These are phyloP conservation scores for Ectropis grisescens DNA, from an alignment of 1,140 invertebrate species.

Conservation along the genomic window DNA sequence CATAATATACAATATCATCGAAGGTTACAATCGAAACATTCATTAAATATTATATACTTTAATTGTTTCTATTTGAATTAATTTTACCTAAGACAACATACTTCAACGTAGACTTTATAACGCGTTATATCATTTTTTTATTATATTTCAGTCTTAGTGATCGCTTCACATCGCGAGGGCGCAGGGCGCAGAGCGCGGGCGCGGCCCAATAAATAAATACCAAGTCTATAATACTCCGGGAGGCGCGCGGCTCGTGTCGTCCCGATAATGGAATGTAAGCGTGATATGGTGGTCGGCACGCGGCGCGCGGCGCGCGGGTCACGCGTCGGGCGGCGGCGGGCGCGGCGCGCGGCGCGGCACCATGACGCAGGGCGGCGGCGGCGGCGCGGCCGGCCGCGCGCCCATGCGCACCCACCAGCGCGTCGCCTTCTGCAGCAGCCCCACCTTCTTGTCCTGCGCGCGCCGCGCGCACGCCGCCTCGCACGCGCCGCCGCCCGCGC, in stretches of 20 bases:
- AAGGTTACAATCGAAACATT: constrained; percentile 60
- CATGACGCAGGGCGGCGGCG: constrained; percentile 56
- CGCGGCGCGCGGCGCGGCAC: constrained; percentile 54
- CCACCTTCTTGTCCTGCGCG: constrained; percentile 50
- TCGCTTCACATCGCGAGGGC: constrained; percentile 55
- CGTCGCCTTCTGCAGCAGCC: constrained; percentile 60
- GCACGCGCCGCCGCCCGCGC: constrained; percentile 18
- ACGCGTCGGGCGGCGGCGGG: constrained; percentile 49
- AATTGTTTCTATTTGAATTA: constrained; percentile 67
- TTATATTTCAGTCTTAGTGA: constrained; percentile 65
- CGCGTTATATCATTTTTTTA: constrained; percentile 61
- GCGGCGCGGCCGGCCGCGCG: constrained; percentile 36
- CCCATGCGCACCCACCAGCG: constrained; percentile 59
- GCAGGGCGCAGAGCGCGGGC: constrained; percentile 37
- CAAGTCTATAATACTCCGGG: constrained; percentile 65
- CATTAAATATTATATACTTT: constrained; percentile 64
- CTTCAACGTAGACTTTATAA: constrained; percentile 61
- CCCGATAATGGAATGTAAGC: constrained; percentile 65
- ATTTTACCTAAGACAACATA: constrained; percentile 68
- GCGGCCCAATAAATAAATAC: constrained; percentile 64
- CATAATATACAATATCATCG: constrained; percentile 61
- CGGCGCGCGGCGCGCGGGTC: constrained; percentile 12
- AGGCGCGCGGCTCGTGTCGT: constrained; percentile 41
- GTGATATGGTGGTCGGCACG: constrained; percentile 32
- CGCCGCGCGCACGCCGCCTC: constrained; percentile 21